phyloP scores from a whole-genome alignment of 2,888 invertebrate genomes.

The Mermis nigrescens region DNA sequence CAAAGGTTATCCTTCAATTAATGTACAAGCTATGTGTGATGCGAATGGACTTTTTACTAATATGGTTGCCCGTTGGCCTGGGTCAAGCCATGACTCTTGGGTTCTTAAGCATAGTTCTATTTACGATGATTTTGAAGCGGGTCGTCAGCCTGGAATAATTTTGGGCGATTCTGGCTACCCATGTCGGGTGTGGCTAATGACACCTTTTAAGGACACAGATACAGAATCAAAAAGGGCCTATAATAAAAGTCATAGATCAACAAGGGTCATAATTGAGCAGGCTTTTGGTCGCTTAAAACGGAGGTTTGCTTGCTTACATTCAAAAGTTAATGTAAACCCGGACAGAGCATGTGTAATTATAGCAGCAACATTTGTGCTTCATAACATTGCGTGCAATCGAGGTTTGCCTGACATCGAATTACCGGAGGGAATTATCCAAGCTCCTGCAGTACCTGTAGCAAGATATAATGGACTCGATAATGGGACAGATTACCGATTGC shows the following conservation, averaged over 20 bases:
- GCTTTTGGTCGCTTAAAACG: constrained; percentile 8
- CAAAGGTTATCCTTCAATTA: background rate
- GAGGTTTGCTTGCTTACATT: background rate
- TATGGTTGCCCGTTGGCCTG: constrained; percentile 4
- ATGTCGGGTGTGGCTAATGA: constrained; percentile 12
- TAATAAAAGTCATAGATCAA: constrained; percentile 9
- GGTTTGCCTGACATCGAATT: background rate
- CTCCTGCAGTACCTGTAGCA: background rate
- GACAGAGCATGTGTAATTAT: background rate
- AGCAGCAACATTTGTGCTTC: constrained; percentile 4
- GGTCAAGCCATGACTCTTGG: background rate
- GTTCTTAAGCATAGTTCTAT: background rate
- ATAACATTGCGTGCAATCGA: constrained; percentile 2
- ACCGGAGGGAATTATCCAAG: background rate
- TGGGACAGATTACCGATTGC: background rate
- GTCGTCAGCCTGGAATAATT: background rate
- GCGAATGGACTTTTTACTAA: background rate
- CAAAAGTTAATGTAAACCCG: background rate
- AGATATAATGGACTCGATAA: background rate
- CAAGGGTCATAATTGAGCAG: background rate
- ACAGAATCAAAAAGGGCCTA: constrained; percentile 8
- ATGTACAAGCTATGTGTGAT: constrained; percentile 8
- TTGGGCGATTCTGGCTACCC: constrained; percentile 11
- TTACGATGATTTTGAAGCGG: background rate
- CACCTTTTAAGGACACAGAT: constrained; percentile 11